Base-by-base conservation (phyloP, 2,797 vertebrate species). In the Tokudaia muenninki region DNA sequence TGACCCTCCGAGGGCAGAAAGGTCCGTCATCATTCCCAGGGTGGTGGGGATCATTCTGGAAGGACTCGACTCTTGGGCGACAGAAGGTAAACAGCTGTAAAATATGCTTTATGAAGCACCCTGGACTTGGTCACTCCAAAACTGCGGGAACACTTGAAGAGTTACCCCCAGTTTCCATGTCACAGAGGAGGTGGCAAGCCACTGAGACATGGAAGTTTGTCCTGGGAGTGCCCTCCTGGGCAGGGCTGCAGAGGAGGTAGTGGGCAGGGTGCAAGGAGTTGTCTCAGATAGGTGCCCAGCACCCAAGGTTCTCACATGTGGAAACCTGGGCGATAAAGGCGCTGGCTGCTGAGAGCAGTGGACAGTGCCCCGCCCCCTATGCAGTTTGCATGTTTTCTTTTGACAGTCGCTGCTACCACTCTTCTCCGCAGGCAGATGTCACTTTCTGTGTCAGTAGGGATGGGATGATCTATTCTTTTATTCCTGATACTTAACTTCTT, bases 21-120 rank as follows among this genome's bases (percentile, higher is more conserved):
- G 34, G 17, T 6, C 75, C 16, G 3, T 1, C 47, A 10, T 67
- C 6, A 16, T 3, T 17, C 0, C 0, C 13, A 6, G n/a, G 72
- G 2, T 4, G 3, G 0, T 4, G 57, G 0, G 4, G n/a, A 9
- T 0, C 26, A 29, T 70, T 21, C 21, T 29, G 0, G 0, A 44
- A 44, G 57, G n/a, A 24, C 57, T 8, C 26, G 13, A 17, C 0
- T 0, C 37, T 31, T 3, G 0, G 16, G 41, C 4, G 44, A 17
- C 1, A 0, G 82, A n/a, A 65, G 41, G 3, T 0, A n/a, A 3
- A 0, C 0, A 0, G 7, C 21, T 10, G 0, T 34, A 4, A 57
- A 37, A 41, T 37, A 6, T 1, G 0, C 29, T 10, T 31, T 50
- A 26, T 3, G 16, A 65, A 74, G 44, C 26, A 19, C 4, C 44